A percentile compares a stretch with the other conserved stretches of the same genome.
Conservation (phyloP, 1,140 invertebrate genomes). For the Megalonaias nervosa region DNA sequence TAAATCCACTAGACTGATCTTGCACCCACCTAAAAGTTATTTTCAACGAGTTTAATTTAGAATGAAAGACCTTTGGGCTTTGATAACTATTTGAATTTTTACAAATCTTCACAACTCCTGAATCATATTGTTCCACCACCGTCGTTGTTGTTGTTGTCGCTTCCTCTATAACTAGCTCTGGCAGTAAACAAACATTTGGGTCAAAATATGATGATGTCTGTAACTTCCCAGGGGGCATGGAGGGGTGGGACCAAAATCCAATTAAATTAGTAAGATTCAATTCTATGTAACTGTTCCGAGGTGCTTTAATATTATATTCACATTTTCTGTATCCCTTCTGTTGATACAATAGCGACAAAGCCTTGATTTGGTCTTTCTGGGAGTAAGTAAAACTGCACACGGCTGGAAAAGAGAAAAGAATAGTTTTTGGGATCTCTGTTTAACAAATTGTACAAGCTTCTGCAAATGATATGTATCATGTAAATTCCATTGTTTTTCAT, state of each 20-base stretch:
- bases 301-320: conserved; percentile 52
- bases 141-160: conserved; percentile 19
- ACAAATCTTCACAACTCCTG: conserved; percentile 42
- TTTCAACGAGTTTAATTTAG: conserved; percentile 48
- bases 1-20: conserved; percentile 55
- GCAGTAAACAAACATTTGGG: conserved; percentile 39
- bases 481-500: no score
- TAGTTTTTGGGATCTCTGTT: not conserved
- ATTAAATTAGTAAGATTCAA: conserved; percentile 56
- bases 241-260: conserved; percentile 47
- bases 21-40: conserved; percentile 53
- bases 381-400: conserved; percentile 61
- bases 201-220: conserved; percentile 8
- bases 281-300: conserved; percentile 42
- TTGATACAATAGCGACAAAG: conserved; percentile 48
- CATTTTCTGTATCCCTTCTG: conserved; percentile 49
- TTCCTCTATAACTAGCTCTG: conserved; percentile 41
- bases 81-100: conserved; percentile 40
- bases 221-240: conserved; percentile 32
- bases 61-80: conserved; percentile 57
- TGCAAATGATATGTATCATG: no score
- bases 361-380: conserved; percentile 48
- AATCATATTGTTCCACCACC: conserved; percentile 20
- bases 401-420: conserved; percentile 44
- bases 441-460: no score